These are phyloP conservation scores for Crematogaster levior DNA, from an alignment of 2,888 invertebrate species.

Conservation along the genomic window DNA sequence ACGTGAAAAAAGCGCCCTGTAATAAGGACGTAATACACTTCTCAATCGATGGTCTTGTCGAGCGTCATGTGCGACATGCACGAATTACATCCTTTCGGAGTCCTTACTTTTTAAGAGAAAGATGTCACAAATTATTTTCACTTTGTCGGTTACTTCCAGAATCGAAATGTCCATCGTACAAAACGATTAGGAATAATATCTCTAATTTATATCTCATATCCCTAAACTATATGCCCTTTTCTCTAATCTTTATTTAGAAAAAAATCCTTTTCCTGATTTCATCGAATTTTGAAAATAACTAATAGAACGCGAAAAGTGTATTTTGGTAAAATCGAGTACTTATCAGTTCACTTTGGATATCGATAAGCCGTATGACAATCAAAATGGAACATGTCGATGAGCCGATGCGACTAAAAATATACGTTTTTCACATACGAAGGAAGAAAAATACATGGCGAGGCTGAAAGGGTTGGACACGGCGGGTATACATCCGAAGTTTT, in stretches of 20 bases:
- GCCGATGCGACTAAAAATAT: background rate
- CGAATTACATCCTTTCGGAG: background rate
- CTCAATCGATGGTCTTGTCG: constrained; percentile 31
- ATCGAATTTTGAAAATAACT: background rate
- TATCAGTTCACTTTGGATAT: background rate
- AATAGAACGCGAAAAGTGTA: background rate
- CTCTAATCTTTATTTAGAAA: background rate
- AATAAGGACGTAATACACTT: background rate
- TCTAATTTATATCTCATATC: no score
- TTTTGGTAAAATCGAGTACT: background rate
- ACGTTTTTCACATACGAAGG: background rate
- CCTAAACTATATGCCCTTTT: background rate
- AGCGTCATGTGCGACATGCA: constrained; percentile 2
- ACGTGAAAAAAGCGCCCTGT: background rate
- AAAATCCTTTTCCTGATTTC: background rate
- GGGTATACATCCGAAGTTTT: constrained; percentile 44
- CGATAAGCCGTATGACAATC: background rate
- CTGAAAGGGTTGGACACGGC: constrained; percentile 15
- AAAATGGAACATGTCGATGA: background rate
- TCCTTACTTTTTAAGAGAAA: background rate
- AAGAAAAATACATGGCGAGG: background rate
- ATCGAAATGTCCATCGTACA: background rate
- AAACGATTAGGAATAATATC: background rate
- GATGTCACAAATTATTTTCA: background rate
- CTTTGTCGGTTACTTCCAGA: background rate